These are phyloP conservation scores for Drosophila gunungcola DNA, from an alignment of 1,140 invertebrate genomes.

Conservation along the genomic window DNA sequence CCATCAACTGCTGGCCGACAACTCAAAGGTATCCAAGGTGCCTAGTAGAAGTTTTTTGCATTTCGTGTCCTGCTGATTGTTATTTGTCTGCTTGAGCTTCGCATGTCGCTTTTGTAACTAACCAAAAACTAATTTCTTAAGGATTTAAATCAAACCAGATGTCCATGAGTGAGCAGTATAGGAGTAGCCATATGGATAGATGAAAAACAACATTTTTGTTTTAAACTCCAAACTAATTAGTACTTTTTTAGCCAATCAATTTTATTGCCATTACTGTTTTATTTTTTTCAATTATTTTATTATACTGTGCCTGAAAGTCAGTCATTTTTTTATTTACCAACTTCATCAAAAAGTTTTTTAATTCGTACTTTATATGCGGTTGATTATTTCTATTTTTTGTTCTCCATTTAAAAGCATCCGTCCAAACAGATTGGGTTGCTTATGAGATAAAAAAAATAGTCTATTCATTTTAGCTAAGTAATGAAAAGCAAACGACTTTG, in stretches of 20 bases:
- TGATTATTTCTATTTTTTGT: too few species aligned
- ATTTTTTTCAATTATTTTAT: background rate
- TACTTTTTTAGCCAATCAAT: background rate
- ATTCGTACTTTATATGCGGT: background rate
- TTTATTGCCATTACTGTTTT: background rate
- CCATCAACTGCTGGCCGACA: constrained; percentile 93
- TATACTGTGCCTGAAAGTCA: background rate
- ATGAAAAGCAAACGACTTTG: too few species aligned
- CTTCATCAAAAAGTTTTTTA: background rate
- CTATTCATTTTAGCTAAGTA: too few species aligned
- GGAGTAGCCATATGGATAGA: too few species aligned
- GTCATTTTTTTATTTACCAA: background rate
- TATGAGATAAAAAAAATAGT: too few species aligned
- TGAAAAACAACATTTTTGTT: background rate
- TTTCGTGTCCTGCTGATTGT: constrained; percentile 43
- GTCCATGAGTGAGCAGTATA: background rate
- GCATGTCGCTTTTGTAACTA: constrained; percentile 81
- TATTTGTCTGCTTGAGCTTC: constrained; percentile 68
- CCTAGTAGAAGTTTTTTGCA: constrained; percentile 84
- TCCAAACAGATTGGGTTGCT: too few species aligned
- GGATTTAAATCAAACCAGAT: background rate
- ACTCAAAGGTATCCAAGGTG: constrained; percentile 91
- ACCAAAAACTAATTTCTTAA: constrained; percentile 34
- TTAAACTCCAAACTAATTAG: background rate
- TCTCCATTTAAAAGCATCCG: too few species aligned